A percentile compares a stretch with the other conserved stretches of the same genome.
These are phyloP conservation scores for Leptodactylus fallax DNA, from an alignment of 2,797 vertebrate genomes.

Conservation along the genomic window DNA sequence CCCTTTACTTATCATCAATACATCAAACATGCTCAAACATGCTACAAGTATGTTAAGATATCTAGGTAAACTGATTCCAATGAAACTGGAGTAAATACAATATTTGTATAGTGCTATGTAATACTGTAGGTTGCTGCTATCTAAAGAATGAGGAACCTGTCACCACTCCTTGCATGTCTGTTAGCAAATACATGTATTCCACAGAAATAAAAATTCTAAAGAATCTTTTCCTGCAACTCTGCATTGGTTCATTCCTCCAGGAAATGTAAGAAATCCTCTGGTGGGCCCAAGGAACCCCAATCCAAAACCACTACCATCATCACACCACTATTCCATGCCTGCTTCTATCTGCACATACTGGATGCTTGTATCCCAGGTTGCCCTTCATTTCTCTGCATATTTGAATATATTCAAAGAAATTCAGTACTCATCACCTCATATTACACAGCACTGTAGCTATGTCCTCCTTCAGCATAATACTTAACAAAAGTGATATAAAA, in stretches of 20 bases:
- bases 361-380: not conserved
- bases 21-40: not conserved
- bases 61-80: not conserved
- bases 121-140: not conserved
- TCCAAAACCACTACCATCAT: not conserved
- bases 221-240: too few species aligned
- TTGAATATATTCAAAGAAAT: conserved; percentile 34
- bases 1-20: not conserved
- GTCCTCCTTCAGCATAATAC: not conserved
- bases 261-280: not conserved
- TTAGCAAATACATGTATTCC: too few species aligned
- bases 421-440: conserved; percentile 8
- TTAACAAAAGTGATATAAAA: not conserved
- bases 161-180: too few species aligned
- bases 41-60: not conserved
- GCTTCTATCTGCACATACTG: not conserved
- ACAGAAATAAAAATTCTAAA: too few species aligned
- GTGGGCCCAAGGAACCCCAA: not conserved
- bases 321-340: not conserved
- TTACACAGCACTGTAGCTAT: not conserved
- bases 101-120: not conserved
- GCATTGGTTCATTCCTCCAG: too few species aligned
- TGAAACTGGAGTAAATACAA: not conserved
- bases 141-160: not conserved
- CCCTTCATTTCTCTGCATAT: not conserved